A percentile compares a stretch with the other conserved stretches of the same genome.
These are phyloP conservation scores for Sceloporus tristichus DNA, from an alignment of 2,113 vertebrate species.

Conservation along the genomic window DNA sequence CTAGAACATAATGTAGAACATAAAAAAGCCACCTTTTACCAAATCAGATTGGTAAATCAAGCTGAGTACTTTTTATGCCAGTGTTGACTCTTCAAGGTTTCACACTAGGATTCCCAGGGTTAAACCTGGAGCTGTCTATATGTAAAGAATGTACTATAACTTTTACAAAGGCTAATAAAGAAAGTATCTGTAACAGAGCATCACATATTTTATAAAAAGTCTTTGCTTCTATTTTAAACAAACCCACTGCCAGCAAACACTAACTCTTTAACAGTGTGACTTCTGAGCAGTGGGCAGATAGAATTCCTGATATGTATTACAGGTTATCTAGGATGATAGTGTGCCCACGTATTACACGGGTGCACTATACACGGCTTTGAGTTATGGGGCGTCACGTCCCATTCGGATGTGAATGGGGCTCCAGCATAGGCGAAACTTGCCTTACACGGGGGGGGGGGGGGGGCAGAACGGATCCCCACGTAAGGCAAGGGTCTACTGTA, in stretches of 20 bases:
- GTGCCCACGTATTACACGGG: too few species aligned
- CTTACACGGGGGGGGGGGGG: too few species aligned
- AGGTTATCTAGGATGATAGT: background rate
- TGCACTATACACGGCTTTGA: too few species aligned
- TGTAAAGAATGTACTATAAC: background rate
- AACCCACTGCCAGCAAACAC: background rate
- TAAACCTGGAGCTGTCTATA: background rate
- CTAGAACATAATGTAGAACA: background rate
- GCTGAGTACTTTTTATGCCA: background rate
- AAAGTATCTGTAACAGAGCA: too few species aligned
- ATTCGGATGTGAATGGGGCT: too few species aligned
- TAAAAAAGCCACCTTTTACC: background rate
- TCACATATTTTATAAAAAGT: background rate
- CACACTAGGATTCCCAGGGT: background rate
- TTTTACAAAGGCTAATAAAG: background rate
- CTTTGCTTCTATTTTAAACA: background rate
- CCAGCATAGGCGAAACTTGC: too few species aligned
- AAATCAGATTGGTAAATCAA: background rate
- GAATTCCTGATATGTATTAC: background rate
- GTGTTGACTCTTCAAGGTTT: background rate
- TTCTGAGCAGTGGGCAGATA: background rate
- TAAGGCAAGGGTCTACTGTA: too few species aligned
- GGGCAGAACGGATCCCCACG: too few species aligned
- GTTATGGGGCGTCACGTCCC: too few species aligned
- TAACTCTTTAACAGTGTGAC: background rate